Percentiles rank a stretch among this genome's conserved stretches.
Evolutionary conservation across 1,140 invertebrate genomes (phyloP).

Genomic region (Drosophila mojavensis): DNA sequence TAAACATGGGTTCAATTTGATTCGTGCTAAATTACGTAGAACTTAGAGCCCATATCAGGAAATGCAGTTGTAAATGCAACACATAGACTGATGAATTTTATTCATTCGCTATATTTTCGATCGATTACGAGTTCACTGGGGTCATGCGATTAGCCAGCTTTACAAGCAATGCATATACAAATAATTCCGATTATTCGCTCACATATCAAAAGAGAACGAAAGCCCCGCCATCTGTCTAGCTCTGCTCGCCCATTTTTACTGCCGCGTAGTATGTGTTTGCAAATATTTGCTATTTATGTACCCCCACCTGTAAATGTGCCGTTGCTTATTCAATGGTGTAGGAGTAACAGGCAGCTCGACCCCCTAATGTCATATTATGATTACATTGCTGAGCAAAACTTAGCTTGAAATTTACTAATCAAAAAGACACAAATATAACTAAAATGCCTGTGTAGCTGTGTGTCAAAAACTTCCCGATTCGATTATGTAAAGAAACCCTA

Average conservation of each 20-base stretch:
- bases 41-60: conserved; percentile 47
- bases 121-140: conserved; percentile 68
- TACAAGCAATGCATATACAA: conserved; percentile 50
- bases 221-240: conserved; percentile 2
- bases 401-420: no score
- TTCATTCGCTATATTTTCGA: conserved; percentile 56
- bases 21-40: not conserved
- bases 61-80: conserved; percentile 27
- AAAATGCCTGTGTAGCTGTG: no score
- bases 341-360: not conserved
- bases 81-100: conserved; percentile 15
- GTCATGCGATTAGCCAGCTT: conserved; percentile 68
- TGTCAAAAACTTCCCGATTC: no score
- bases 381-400: not conserved
- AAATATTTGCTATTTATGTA: conserved; percentile 18
- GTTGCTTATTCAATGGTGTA: not conserved
- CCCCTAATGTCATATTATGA: conserved; percentile 12
- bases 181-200: conserved; percentile 32
- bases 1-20: not conserved
- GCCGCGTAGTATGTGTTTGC: conserved; percentile 14
- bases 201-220: conserved; percentile 9
- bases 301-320: conserved; percentile 9
- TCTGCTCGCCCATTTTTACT: conserved; percentile 6
- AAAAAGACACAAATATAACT: no score
- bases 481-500: not conserved